Base-by-base conservation (phyloP, 2,113 vertebrate species). In the Peromyscus leucopus region DNA sequence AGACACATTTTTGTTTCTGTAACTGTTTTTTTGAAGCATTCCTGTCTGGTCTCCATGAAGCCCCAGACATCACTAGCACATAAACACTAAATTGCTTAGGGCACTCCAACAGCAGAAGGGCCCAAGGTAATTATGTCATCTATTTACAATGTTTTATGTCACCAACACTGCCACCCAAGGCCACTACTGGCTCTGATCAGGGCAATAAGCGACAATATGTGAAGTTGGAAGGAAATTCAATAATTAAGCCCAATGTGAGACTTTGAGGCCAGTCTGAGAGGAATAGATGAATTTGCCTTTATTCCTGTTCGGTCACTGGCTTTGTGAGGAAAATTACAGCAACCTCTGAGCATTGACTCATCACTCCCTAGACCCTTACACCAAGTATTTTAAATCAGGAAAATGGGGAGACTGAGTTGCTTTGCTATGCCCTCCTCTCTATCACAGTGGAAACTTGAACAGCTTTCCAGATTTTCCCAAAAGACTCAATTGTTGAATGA, bases 201-300 rank as follows among this genome's bases (percentile, higher is more conserved):
- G 97, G 79, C 76, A 97, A 88, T 97, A 98, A 96, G 89, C 0
- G 51, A 31, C 55, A 97, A 94, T 87, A 63, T 95, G 98, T 93
- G 91, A 98, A 98, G 89, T 89, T 94, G 96, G 80, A 94, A 96
- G 93, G 75, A 98, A 98, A 98, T 97, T 91, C 97, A 98, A 98
- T 98, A 98, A 97, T 83, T 97, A 95, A 97, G 93, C 74, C 78
- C 90, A 79, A 95, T 98, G 98, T 95, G 96, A 98, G 94, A 98
- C 92, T 98, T 96, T 94, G 95, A 93, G 22, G 63, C 87, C 97
- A 98, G 98, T 97, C 96, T 97, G 98, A 98, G 98, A 98, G 97
- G 95, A 97, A 98, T 96, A 96, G 97, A 98, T 98, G 98, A 76
- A 95, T 91, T 97, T 96, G 93, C 92, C 93, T 98, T 98, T 98